phyloP scores from a whole-genome alignment of 2,888 invertebrate species.

The Andricus curvator region DNA sequence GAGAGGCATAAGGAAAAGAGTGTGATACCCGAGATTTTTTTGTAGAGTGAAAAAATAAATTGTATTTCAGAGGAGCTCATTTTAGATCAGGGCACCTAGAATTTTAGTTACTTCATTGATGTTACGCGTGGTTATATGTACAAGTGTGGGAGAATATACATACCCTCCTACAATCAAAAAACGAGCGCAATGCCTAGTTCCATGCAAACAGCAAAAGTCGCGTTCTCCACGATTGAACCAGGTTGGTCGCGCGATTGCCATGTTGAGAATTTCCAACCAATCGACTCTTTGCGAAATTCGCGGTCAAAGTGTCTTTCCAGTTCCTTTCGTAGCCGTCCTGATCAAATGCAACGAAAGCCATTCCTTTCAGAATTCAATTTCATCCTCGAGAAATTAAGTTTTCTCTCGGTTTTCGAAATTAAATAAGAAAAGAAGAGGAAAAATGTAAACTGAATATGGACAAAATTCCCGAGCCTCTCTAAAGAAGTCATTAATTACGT shows the following conservation, averaged over 20 bases:
- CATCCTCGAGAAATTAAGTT: neutral
- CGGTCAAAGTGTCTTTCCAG: neutral
- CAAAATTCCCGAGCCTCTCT: too few species aligned
- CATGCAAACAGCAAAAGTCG: neutral
- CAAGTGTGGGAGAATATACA: constrained; percentile 22
- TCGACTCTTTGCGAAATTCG: constrained; percentile 47
- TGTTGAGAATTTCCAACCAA: constrained; percentile 47
- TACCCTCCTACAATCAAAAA: neutral
- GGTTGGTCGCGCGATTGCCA: neutral
- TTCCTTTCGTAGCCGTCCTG: neutral
- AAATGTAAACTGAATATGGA: too few species aligned
- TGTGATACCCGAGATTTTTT: too few species aligned
- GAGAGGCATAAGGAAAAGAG: too few species aligned
- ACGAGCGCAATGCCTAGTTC: constrained; percentile 30
- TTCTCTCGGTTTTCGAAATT: neutral
- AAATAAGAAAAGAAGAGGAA: too few species aligned
- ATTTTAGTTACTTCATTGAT: constrained; percentile 1
- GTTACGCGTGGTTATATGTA: neutral
- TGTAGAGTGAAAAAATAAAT: too few species aligned
- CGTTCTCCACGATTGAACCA: neutral
- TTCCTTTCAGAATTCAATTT: neutral
- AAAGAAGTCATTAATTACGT: too few species aligned
- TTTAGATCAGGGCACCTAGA: neutral
- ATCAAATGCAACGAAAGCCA: neutral
- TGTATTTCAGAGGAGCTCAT: too few species aligned